Percentiles rank a stretch among this genome's conserved stretches.
Conservation (phyloP, 1,140 invertebrate species). For the Drosophila virilis region DNA sequence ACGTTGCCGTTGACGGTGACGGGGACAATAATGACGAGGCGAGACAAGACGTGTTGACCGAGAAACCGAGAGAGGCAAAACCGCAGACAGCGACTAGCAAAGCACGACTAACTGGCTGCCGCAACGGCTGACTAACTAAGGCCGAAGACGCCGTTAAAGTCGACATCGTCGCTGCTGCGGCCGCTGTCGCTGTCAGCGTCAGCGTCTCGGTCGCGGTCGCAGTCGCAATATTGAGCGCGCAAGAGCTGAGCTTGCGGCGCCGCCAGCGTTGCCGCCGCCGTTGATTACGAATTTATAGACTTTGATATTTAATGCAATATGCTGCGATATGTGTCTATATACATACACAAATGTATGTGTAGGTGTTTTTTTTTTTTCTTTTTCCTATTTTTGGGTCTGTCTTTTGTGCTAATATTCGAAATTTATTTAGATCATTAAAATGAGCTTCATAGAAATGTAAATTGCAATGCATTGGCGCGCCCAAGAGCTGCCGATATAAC, state of each 20-base stretch:
- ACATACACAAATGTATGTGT: neutral
- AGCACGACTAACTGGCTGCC: slow-evolving; percentile 76
- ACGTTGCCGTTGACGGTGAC: neutral
- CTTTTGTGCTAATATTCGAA: slow-evolving; percentile 31
- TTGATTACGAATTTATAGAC: slow-evolving; percentile 67
- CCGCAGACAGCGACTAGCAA: slow-evolving; percentile 71
- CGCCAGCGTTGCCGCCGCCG: slow-evolving; percentile 5
- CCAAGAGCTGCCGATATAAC: slow-evolving; percentile 12
- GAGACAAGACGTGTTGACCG: slow-evolving; percentile 26
- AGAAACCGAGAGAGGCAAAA: slow-evolving; percentile 51
- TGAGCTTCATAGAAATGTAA: slow-evolving; percentile 35
- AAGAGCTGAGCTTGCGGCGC: slow-evolving; percentile 18
- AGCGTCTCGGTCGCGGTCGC: slow-evolving; percentile 12
- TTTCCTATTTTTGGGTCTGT: slow-evolving; percentile 1
- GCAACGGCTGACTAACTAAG: slow-evolving; percentile 69
- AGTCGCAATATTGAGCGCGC: slow-evolving; percentile 15
- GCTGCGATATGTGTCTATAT: slow-evolving; percentile 15
- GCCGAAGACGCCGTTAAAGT: slow-evolving; percentile 33
- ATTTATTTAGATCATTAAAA: slow-evolving; percentile 38
- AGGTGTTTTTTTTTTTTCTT: slow-evolving; percentile 17
- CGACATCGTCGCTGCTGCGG: slow-evolving; percentile 20
- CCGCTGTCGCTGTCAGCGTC: slow-evolving; percentile 11
- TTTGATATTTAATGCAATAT: slow-evolving; percentile 57
- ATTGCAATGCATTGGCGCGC: slow-evolving; percentile 39
- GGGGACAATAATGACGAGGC: slow-evolving; percentile 18